These are phyloP conservation scores for Aptenodytes patagonicus DNA, from an alignment of 2,113 vertebrate genomes.

Conservation along the genomic window DNA sequence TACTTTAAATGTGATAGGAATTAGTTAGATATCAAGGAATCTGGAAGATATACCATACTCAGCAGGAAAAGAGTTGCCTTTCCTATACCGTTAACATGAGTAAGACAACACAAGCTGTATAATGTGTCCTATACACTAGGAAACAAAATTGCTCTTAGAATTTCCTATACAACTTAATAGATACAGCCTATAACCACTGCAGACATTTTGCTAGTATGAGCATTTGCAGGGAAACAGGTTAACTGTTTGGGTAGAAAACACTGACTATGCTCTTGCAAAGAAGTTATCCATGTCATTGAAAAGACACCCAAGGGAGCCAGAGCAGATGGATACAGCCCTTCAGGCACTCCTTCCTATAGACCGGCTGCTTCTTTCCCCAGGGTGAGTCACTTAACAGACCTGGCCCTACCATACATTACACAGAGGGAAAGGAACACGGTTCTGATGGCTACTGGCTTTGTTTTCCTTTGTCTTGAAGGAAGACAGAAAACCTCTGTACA, in stretches of 20 bases:
- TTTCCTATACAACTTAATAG: neutral
- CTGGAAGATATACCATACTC: neutral
- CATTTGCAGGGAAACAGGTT: neutral
- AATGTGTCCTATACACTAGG: neutral
- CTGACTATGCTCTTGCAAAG: neutral
- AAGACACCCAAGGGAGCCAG: neutral
- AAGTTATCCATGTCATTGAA: neutral
- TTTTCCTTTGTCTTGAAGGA: neutral
- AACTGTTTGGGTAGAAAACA: neutral
- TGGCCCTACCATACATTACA: neutral
- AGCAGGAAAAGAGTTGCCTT: neutral
- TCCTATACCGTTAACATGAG: neutral
- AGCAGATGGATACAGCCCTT: neutral
- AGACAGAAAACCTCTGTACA: neutral
- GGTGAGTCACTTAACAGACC: neutral
- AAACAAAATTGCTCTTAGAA: neutral
- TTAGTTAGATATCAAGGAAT: neutral
- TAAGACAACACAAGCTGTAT: neutral
- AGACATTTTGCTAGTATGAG: neutral
- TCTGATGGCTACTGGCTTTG: neutral
- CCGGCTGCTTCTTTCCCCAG: neutral
- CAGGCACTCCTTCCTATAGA: neutral
- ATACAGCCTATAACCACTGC: neutral
- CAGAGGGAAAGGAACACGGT: neutral
- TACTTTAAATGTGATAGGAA: neutral